Evolutionary conservation across 2,113 vertebrate genomes (phyloP).

Genomic region (Mobula birostris): DNA sequence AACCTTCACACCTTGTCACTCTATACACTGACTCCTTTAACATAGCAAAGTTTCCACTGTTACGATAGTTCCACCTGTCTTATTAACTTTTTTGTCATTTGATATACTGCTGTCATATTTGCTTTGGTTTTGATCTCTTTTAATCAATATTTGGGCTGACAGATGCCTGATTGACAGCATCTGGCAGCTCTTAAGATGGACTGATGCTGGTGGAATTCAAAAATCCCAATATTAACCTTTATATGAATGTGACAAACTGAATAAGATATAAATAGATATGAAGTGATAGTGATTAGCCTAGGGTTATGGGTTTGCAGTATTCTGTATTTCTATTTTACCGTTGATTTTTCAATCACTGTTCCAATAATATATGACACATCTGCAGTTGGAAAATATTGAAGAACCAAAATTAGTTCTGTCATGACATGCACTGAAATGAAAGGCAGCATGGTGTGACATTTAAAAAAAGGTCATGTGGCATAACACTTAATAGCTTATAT

Average conservation of each 20-base stretch:
- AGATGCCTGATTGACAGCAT: not conserved
- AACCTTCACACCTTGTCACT: not conserved
- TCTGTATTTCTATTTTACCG: conserved; percentile 7
- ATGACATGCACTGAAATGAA: conserved; percentile 32
- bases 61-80: not conserved
- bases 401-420: conserved; percentile 25
- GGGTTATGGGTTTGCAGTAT: conserved; percentile 13
- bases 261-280: conserved; percentile 35
- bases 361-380: conserved; percentile 29
- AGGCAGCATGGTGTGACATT: conserved; percentile 19
- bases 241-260: conserved; percentile 28
- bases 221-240: conserved; percentile 33
- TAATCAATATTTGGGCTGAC: conserved; percentile 16
- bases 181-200: conserved; percentile 25
- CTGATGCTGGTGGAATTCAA: conserved; percentile 1
- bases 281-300: conserved; percentile 26
- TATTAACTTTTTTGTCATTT: not conserved
- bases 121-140: conserved; percentile 17
- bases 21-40: not conserved
- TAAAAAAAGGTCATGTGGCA: conserved; percentile 27
- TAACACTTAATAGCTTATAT: conserved; percentile 30
- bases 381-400: conserved; percentile 31
- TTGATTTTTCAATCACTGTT: conserved; percentile 28
- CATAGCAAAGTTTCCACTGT: not conserved
- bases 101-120: not conserved